These are phyloP conservation scores for Chaenodraco wilsoni DNA, from an alignment of 2,797 vertebrate species.

Conservation along the genomic window DNA sequence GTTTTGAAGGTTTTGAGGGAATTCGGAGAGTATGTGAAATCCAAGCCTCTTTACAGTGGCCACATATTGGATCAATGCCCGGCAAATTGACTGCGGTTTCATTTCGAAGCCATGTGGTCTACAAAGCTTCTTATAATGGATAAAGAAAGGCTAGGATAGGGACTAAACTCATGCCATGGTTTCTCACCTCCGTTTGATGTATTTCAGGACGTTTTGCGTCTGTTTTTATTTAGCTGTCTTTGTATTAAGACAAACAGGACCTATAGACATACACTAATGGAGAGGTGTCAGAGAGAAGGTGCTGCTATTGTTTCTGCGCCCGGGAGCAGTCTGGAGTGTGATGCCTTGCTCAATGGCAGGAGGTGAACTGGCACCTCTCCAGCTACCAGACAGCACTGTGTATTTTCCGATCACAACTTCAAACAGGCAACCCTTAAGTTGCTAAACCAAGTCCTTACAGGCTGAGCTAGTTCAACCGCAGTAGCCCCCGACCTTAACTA, in stretches of 20 bases:
- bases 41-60: slow-evolving; percentile 28
- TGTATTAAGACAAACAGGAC: neutral
- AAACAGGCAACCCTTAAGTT: no score
- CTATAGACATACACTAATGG: no score
- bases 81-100: slow-evolving; percentile 46
- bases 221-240: neutral
- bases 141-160: neutral
- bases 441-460: no score
- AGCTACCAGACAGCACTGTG: no score
- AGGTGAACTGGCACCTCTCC: no score
- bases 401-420: no score
- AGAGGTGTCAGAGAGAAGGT: no score
- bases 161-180: neutral
- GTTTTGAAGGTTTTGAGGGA: neutral
- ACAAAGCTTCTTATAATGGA: slow-evolving; percentile 24
- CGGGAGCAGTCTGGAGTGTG: no score
- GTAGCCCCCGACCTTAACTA: no score
- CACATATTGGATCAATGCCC: slow-evolving; percentile 54
- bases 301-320: no score
- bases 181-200: slow-evolving; percentile 3
- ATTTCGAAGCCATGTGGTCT: slow-evolving; percentile 41
- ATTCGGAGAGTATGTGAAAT: slow-evolving; percentile 34
- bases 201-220: neutral
- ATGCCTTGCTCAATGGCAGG: no score
- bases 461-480: no score